phyloP scores from a whole-genome alignment of 2,113 vertebrate species.

The Myanophis thanlyinensis region DNA sequence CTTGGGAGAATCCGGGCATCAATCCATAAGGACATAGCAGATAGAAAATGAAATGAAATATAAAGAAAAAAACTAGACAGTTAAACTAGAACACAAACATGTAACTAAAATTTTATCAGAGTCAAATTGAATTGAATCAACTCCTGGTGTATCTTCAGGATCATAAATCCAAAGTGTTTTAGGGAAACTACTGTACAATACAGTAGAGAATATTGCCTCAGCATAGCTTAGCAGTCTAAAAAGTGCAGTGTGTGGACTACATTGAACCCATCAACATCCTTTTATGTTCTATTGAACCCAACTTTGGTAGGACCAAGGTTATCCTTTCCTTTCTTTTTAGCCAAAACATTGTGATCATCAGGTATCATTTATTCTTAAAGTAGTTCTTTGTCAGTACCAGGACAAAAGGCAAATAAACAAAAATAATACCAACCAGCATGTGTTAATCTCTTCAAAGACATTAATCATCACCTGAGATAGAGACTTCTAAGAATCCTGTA shows the following conservation, averaged over 20 bases:
- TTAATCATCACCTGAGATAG: neutral
- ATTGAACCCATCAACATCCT: neutral
- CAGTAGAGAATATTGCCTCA: constrained; percentile 27
- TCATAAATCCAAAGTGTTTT: constrained; percentile 54
- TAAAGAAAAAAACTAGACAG: neutral
- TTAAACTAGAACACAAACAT: constrained; percentile 34
- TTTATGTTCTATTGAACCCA: neutral
- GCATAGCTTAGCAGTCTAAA: neutral
- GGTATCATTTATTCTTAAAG: constrained; percentile 1
- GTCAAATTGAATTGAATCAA: neutral
- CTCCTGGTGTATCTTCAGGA: neutral
- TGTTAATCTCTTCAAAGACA: neutral
- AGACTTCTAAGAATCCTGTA: neutral
- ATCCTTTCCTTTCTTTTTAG: neutral
- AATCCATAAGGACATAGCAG: constrained; percentile 22
- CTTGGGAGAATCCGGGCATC: constrained; percentile 12
- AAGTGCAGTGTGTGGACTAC: neutral
- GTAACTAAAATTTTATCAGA: neutral
- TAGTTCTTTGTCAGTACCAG: constrained; percentile 34
- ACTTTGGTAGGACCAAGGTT: neutral
- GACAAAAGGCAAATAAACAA: constrained; percentile 41
- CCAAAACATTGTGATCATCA: neutral
- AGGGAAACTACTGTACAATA: constrained; percentile 44
- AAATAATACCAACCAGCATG: constrained; percentile 26
- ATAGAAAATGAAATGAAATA: neutral